phyloP scores from a whole-genome alignment of 2,888 invertebrate genomes.

The Cephus nigrinus region DNA sequence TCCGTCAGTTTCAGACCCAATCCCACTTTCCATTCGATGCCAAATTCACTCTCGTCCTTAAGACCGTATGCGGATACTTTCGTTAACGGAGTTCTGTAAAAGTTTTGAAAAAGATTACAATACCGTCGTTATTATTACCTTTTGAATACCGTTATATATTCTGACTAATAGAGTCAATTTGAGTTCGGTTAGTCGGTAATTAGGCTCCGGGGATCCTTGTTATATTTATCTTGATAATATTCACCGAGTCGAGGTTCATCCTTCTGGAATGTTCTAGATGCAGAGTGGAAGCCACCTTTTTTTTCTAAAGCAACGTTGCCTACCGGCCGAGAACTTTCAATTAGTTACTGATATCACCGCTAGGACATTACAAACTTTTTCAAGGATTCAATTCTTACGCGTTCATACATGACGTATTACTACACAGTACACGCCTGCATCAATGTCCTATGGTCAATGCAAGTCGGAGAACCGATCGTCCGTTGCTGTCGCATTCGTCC shows the following conservation, averaged over 20 bases:
- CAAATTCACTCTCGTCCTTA: constrained; percentile 45
- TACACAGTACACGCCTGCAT: not conserved
- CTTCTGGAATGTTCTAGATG: not conserved
- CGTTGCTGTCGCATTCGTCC: constrained; percentile 6
- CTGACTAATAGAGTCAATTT: not conserved
- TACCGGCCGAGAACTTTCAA: not conserved
- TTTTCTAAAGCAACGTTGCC: not conserved
- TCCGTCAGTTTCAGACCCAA: not conserved
- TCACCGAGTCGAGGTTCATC: not conserved
- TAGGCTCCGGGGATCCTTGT: not conserved
- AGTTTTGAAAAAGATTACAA: not conserved
- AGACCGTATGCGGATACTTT: not conserved
- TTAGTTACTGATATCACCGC: not conserved
- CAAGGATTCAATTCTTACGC: not conserved
- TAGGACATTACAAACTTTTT: not conserved
- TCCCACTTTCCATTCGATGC: constrained; percentile 21
- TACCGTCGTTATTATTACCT: not conserved
- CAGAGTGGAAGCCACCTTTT: not conserved
- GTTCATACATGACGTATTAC: not conserved
- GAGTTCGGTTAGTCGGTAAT: not conserved
- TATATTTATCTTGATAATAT: not conserved
- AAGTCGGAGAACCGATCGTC: constrained; percentile 1
- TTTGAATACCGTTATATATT: not conserved
- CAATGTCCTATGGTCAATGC: not conserved
- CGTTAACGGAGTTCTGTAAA: not conserved